A percentile compares a stretch with the other conserved stretches of the same genome.
phyloP scores from a whole-genome alignment of 53 echinoderm and acorn worm genomes.

The Holothuria leucospilota region DNA sequence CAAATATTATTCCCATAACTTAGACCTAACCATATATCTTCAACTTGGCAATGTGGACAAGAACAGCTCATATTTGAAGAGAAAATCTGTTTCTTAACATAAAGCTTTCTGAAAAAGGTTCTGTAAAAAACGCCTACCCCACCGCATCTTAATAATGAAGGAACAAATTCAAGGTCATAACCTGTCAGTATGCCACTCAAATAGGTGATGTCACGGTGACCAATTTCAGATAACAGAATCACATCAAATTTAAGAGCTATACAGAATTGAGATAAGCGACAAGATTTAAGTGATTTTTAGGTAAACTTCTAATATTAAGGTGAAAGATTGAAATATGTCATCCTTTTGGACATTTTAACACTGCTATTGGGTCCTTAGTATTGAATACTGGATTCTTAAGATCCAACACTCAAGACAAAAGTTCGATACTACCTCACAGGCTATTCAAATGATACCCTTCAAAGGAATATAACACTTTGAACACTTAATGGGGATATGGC shows the following conservation, averaged over 20 bases:
- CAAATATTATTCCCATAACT: neutral
- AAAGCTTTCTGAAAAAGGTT: neutral
- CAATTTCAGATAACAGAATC: conserved; percentile 14
- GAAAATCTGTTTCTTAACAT: conserved; percentile 18
- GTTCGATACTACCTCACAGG: no score
- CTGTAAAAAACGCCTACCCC: neutral
- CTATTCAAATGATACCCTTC: no score
- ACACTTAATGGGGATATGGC: no score
- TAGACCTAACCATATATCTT: neutral
- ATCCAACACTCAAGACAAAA: no score
- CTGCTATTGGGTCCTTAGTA: no score
- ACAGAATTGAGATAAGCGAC: conserved; percentile 7
- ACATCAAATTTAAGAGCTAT: neutral
- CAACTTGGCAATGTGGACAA: conserved; percentile 4
- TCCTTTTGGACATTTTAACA: no score
- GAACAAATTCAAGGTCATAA: conserved; percentile 3
- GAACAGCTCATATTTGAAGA: neutral
- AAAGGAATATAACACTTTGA: no score
- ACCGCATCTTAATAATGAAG: conserved; percentile 6
- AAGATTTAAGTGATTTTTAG: conserved; percentile 5
- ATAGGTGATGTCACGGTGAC: neutral
- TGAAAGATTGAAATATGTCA: neutral
- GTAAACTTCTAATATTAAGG: neutral
- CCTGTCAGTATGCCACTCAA: neutral
- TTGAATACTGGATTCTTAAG: no score